A percentile compares a stretch with the other conserved stretches of the same genome.
Conservation (phyloP, 2,113 vertebrate genomes). For the Pterophyllum scalare region DNA sequence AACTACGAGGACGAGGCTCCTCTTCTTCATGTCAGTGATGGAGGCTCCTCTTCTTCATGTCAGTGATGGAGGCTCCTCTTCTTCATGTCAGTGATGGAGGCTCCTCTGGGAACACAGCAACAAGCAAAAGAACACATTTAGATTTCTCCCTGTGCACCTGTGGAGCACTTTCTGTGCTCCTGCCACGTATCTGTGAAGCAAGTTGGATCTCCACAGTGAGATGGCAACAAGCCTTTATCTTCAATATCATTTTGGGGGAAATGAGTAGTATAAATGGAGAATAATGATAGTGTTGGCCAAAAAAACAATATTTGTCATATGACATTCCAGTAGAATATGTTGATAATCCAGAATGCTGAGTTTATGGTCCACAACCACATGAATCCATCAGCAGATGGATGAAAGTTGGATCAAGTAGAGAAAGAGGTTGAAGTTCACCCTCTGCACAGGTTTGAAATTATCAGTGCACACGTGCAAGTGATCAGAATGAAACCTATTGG, state of each 20-base stretch:
- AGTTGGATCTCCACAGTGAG: not conserved
- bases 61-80: no score
- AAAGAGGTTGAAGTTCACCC: not conserved
- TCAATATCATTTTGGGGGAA: not conserved
- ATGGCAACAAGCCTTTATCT: not conserved
- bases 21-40: no score
- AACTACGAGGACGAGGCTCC: no score
- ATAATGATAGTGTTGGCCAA: not conserved
- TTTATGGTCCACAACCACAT: no score
- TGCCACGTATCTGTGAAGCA: not conserved
- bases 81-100: no score
- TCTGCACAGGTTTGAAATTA: not conserved
- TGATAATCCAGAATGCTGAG: not conserved
- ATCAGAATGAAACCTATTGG: not conserved
- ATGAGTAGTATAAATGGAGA: not conserved
- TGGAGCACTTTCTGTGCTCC: not conserved
- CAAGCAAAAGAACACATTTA: no score
- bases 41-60: no score
- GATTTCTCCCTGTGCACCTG: no score
- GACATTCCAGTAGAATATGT: not conserved
- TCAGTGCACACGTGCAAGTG: not conserved
- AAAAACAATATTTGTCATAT: not conserved
- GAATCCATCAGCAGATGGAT: not conserved
- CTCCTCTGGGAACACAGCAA: no score
- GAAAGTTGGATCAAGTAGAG: not conserved